A percentile compares a stretch with the other conserved stretches of the same genome.
Conservation (phyloP, 2,113 vertebrate species). For the Sinocyclocheilus grahami region DNA sequence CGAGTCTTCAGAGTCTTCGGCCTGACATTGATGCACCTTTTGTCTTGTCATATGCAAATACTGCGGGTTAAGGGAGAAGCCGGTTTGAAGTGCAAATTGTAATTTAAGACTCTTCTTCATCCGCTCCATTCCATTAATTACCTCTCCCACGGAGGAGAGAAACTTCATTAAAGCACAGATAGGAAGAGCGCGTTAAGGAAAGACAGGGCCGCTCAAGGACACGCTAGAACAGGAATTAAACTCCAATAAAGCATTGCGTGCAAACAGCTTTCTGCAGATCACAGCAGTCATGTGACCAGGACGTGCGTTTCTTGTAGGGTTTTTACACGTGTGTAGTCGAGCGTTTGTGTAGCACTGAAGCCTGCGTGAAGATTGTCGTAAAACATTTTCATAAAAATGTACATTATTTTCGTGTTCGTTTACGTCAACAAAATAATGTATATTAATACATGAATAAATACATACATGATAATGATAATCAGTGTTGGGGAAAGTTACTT, state of each 20-base stretch:
- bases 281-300: neutral
- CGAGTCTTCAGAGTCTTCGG: constrained; percentile 58
- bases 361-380: neutral
- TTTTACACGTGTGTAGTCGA: neutral
- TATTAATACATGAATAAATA: no score
- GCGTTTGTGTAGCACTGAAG: neutral
- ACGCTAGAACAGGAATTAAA: constrained; percentile 46
- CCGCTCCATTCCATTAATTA: constrained; percentile 70
- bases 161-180: constrained; percentile 64
- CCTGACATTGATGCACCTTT: constrained; percentile 72
- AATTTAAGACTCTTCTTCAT: constrained; percentile 67
- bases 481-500: no score
- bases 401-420: neutral
- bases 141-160: constrained; percentile 64
- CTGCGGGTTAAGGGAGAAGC: constrained; percentile 56
- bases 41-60: constrained; percentile 73
- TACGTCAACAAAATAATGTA: neutral
- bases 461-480: neutral
- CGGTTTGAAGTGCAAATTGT: constrained; percentile 74
- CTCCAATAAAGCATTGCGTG: neutral
- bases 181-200: constrained; percentile 54
- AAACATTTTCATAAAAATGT: neutral
- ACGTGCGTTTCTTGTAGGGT: neutral
- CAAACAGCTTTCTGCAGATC: constrained; percentile 43
- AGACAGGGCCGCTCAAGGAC: constrained; percentile 40